Conservation (phyloP, 1,140 invertebrate species). For the Agrilus planipennis region DNA sequence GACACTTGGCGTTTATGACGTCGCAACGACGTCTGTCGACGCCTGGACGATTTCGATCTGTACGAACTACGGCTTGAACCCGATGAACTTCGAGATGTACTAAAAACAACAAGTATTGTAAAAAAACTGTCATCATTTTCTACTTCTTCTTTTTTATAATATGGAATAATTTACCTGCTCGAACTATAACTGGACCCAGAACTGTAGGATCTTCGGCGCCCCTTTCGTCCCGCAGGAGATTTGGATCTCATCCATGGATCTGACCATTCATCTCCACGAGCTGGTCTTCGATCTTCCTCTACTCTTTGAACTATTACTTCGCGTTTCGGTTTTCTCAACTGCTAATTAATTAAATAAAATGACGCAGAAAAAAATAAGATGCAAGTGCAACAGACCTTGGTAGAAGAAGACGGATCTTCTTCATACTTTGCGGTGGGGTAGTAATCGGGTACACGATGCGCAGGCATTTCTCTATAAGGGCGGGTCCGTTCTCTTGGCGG, state of each 20-base stretch:
- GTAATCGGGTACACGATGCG: constrained; percentile 27
- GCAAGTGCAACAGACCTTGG: background rate
- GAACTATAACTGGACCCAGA: constrained; percentile 66
- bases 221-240: constrained; percentile 43
- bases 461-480: constrained; percentile 25
- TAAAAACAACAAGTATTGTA: too few species aligned
- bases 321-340: constrained; percentile 51
- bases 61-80: constrained; percentile 34
- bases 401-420: constrained; percentile 17
- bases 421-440: constrained; percentile 28
- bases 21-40: constrained; percentile 30
- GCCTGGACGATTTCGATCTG: constrained; percentile 39
- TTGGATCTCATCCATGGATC: constrained; percentile 85
- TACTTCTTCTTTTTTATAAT: background rate
- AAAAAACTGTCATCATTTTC: background rate
- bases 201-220: constrained; percentile 50
- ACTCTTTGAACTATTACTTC: constrained; percentile 62
- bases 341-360: constrained; percentile 11
- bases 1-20: constrained; percentile 31
- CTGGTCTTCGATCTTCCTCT: constrained; percentile 35
- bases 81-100: constrained; percentile 30
- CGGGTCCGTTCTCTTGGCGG: constrained; percentile 33
- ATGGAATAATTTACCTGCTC: constrained; percentile 42
- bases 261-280: constrained; percentile 74
- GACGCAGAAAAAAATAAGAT: too few species aligned